These are phyloP conservation scores for Merodon equestris DNA, from an alignment of 2,888 invertebrate genomes.

Conservation along the genomic window DNA sequence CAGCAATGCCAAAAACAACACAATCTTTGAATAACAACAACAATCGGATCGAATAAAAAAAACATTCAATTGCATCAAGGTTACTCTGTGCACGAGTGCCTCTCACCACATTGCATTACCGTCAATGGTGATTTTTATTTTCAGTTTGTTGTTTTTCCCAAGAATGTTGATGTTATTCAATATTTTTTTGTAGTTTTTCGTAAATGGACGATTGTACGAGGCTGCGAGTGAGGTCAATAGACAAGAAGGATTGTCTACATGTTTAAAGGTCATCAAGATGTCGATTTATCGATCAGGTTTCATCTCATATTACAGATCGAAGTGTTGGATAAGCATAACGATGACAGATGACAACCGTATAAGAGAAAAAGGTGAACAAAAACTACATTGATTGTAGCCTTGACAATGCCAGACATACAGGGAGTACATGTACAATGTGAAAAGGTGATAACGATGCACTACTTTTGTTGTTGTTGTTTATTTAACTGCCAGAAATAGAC, in stretches of 20 bases:
- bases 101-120: neutral
- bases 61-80: constrained; percentile 10
- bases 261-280: constrained; percentile 28
- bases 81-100: neutral
- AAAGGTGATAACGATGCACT: too few relatives aligned
- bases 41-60: neutral
- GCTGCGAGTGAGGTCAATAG: constrained; percentile 22
- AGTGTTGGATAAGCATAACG: too few relatives aligned
- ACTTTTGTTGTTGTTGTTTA: too few relatives aligned
- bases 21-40: neutral
- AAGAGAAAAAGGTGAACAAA: too few relatives aligned
- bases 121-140: too few relatives aligned
- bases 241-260: constrained; percentile 13
- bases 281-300: constrained; percentile 37
- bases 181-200: neutral
- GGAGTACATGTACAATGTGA: too few relatives aligned
- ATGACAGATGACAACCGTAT: too few relatives aligned
- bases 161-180: too few relatives aligned
- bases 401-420: too few relatives aligned
- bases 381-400: too few relatives aligned
- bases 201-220: neutral
- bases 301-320: neutral
- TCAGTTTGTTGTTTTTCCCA: too few relatives aligned
- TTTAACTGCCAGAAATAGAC: too few relatives aligned
- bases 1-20: constrained; percentile 1